Conservation (phyloP, 2,113 vertebrate species). For the Podiceps cristatus region DNA sequence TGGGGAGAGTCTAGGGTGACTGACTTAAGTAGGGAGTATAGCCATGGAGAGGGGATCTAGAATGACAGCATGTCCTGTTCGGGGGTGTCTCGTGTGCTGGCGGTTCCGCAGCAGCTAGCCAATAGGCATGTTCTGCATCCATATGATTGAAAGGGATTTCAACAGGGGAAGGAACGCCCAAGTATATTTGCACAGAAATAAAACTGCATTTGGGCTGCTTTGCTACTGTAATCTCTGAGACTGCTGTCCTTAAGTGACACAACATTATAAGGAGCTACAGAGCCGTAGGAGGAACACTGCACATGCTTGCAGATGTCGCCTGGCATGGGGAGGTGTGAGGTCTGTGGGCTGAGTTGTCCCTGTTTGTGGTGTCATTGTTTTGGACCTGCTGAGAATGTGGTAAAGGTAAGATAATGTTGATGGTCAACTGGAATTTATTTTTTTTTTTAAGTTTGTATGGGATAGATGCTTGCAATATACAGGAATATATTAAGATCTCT, state of each 20-base stretch:
- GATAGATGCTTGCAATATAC: background rate
- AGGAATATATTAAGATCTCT: background rate
- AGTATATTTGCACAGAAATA: background rate
- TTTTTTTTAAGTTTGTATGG: background rate
- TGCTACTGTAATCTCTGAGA: background rate
- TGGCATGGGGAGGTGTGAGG: background rate
- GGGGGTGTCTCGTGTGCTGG: background rate
- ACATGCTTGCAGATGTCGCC: rapidly evolving
- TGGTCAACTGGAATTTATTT: background rate
- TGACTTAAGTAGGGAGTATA: background rate
- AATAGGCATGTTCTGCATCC: background rate
- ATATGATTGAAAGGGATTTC: background rate
- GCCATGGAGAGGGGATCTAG: background rate
- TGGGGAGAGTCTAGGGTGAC: background rate
- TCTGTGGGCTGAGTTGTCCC: background rate
- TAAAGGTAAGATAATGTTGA: background rate
- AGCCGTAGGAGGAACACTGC: background rate
- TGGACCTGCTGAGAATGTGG: background rate
- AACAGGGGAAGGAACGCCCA: background rate
- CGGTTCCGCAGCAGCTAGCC: background rate
- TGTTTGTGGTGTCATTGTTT: background rate
- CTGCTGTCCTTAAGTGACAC: background rate
- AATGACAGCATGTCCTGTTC: background rate
- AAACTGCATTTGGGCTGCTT: background rate
- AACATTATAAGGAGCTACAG: background rate